Base-by-base conservation (phyloP, 2,888 invertebrate genomes). In the Alitta virens region DNA sequence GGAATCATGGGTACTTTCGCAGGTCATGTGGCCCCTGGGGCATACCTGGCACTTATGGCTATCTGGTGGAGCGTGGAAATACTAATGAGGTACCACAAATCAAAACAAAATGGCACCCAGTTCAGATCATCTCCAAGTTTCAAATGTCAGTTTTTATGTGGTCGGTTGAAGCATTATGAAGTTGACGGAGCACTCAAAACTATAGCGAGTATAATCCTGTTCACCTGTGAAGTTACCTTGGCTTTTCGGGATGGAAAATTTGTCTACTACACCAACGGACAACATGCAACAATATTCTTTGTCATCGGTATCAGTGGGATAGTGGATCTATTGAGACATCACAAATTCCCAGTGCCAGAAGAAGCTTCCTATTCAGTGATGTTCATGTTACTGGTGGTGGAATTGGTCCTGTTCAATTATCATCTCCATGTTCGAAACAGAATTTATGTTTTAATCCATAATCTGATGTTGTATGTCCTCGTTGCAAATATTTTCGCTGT, bases 231-330 rank as follows among this genome's bases (percentile, higher is more conserved):
- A 72, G 68, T 78, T 24, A 71, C 70, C 12, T 82, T 82, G 1
- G 83, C 76, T 2, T 76, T 82, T 60, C 72, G 78, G 14, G 66
- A 76, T 53, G 79, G 77, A 1, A 60, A 72, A 24, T 82, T 83
- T 72, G 71, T 74, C 9, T 70, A 76, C 60, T 69, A 80, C 18
- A 79, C 79, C 14, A 84, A 84, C 72, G 83, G 78, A n/a, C 85
- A 85, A 67, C 85, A 85, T 72, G 81, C 83, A 51, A 84, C 84
- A 26, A 85, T 85, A 84, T 85, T 82, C 71, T 81, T 83, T 73
- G 83, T 83, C 72, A 85, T 85, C 70, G 83, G 82, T 16, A 63
- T 84, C 27, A 77, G 77, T 53, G 84, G 83, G 3, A 70, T 82
- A 0, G 64, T 83, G 14, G 84, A 84, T 63, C 66, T 84, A 2